phyloP scores from a whole-genome alignment of 2,888 invertebrate species.

The Tinea trinotella region DNA sequence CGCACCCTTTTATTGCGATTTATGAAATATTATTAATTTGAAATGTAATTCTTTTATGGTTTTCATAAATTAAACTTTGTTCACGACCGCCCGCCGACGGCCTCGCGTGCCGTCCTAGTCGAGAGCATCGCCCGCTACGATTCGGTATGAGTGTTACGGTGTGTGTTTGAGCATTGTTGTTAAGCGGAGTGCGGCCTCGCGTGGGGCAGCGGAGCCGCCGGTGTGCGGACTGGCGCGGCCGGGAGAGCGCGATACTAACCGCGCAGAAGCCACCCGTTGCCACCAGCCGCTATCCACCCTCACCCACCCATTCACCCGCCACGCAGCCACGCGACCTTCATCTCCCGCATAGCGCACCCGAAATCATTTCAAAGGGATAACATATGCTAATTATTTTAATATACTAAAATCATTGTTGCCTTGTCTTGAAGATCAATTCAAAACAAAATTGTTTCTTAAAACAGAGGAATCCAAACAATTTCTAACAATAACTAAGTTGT shows the following conservation, averaged over 20 bases:
- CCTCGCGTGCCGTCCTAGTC: conserved; percentile 57
- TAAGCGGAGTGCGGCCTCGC: conserved; percentile 69
- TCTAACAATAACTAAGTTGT: too few species aligned
- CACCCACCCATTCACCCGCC: conserved; percentile 24
- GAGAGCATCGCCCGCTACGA: conserved; percentile 58
- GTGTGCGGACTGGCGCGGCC: conserved; percentile 64
- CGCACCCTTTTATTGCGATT: conserved; percentile 45
- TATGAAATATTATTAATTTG: conserved; percentile 55
- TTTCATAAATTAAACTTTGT: conserved; percentile 58
- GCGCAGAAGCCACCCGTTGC: conserved; percentile 25
- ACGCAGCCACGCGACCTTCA: conserved; percentile 30
- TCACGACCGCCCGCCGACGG: conserved; percentile 63
- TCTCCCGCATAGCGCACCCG: conserved; percentile 31
- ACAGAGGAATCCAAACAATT: too few species aligned
- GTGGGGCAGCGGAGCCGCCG: conserved; percentile 72
- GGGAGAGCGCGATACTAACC: conserved; percentile 22
- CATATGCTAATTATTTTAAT: conserved; percentile 4
- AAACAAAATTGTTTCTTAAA: too few species aligned
- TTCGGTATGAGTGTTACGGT: conserved; percentile 51
- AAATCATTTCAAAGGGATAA: conserved; percentile 10
- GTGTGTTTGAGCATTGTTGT: conserved; percentile 69
- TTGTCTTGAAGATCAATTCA: background rate
- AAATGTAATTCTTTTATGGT: conserved; percentile 52
- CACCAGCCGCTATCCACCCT: conserved; percentile 21
- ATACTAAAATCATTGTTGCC: background rate